A percentile compares a stretch with the other conserved stretches of the same genome.
Evolutionary conservation across 1,140 invertebrate species (phyloP).

Genomic region (Delia radicum): DNA sequence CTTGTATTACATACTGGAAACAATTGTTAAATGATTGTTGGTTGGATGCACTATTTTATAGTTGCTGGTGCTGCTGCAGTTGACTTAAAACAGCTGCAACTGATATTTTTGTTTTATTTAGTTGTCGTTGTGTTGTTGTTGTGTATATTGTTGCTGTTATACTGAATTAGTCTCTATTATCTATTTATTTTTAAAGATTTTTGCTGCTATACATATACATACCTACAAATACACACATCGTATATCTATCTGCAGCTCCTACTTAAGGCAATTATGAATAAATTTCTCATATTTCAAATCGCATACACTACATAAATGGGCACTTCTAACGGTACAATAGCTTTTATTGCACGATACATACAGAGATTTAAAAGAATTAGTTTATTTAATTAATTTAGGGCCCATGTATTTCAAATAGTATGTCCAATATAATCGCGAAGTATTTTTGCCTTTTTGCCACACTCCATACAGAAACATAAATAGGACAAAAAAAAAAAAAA

Average conservation of each 20-base stretch:
- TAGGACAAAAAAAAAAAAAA: too few relatives aligned
- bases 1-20: neutral
- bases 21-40: neutral
- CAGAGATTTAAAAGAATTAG: too few relatives aligned
- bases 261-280: conserved; percentile 24
- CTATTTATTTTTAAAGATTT: neutral
- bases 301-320: conserved; percentile 20
- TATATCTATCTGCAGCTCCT: neutral
- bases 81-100: neutral
- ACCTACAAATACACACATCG: neutral
- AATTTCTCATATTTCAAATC: conserved; percentile 23
- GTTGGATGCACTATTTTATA: neutral
- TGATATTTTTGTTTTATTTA: neutral
- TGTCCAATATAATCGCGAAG: too few relatives aligned
- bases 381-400: too few relatives aligned
- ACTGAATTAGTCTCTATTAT: conserved; percentile 2
- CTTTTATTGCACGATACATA: neutral
- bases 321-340: conserved; percentile 14
- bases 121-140: neutral
- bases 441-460: too few relatives aligned
- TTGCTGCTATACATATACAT: neutral
- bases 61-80: neutral
- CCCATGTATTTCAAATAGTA: too few relatives aligned
- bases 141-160: neutral
- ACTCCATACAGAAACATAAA: too few relatives aligned